Conservation (phyloP, 2,797 vertebrate genomes). For the Galagoides demidoff region DNA sequence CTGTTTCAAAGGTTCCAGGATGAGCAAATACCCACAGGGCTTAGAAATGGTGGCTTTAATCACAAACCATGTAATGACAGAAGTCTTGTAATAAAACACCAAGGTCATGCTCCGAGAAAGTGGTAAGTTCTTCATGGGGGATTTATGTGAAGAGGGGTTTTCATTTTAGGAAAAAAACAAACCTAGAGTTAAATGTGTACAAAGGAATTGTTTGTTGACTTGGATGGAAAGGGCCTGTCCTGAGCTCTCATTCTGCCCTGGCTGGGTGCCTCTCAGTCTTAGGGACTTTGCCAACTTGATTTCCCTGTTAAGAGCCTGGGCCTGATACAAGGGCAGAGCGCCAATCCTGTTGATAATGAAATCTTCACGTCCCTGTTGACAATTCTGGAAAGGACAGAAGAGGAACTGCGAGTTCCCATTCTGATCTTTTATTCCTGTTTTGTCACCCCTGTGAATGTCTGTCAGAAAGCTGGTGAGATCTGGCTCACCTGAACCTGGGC, state of each 20-base stretch:
- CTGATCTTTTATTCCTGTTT: neutral
- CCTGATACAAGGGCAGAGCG: neutral
- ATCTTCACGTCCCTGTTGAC: neutral
- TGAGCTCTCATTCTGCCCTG: neutral
- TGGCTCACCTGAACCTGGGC: neutral
- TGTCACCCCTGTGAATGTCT: neutral
- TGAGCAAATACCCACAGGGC: neutral
- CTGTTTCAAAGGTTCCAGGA: neutral
- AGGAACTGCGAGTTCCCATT: neutral
- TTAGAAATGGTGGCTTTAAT: neutral
- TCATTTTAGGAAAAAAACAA: neutral
- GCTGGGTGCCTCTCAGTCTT: neutral
- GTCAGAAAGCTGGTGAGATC: neutral
- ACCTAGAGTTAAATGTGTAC: neutral
- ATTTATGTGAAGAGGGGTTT: neutral
- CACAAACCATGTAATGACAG: neutral
- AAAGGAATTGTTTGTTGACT: neutral
- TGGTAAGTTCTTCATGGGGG: neutral
- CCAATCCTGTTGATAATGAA: neutral
- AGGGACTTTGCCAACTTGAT: neutral
- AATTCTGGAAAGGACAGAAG: neutral
- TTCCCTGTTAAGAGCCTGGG: neutral
- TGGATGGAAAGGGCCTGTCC: neutral
- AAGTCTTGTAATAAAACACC: neutral
- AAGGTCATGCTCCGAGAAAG: neutral